phyloP scores from a whole-genome alignment of 2,113 vertebrate species.

The Drymodes brunneopygia region DNA sequence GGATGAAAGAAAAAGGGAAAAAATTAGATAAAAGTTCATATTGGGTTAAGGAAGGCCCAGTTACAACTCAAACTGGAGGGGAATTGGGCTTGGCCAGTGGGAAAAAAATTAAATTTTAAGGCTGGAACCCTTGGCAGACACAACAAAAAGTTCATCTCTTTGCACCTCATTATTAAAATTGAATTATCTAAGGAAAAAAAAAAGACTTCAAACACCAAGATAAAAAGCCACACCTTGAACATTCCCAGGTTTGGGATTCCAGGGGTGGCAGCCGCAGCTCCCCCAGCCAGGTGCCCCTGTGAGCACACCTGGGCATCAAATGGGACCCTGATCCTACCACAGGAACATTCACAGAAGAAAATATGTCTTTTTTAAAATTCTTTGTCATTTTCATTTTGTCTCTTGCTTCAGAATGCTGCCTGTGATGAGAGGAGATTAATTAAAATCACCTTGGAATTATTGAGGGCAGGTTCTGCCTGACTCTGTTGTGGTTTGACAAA shows the following conservation, averaged over 20 bases:
- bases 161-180: not conserved
- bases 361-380: not conserved
- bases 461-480: not conserved
- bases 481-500: too few species aligned
- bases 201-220: not conserved
- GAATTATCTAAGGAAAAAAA: not conserved
- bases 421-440: not conserved
- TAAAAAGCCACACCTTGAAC: accelerated
- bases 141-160: not conserved
- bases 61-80: not conserved
- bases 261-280: not conserved
- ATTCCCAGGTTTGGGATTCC: not conserved
- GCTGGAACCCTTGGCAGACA: not conserved
- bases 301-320: not conserved
- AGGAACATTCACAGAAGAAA: not conserved
- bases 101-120: not conserved
- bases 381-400: not conserved
- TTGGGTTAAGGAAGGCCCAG: not conserved
- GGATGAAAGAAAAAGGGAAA: not conserved
- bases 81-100: not conserved
- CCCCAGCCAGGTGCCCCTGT: too few species aligned
- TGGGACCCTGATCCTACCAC: accelerated
- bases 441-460: not conserved
- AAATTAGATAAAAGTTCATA: accelerated
- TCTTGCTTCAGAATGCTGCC: not conserved